phyloP scores from a whole-genome alignment of 2,797 vertebrate genomes.

The Malacoraja senta region DNA sequence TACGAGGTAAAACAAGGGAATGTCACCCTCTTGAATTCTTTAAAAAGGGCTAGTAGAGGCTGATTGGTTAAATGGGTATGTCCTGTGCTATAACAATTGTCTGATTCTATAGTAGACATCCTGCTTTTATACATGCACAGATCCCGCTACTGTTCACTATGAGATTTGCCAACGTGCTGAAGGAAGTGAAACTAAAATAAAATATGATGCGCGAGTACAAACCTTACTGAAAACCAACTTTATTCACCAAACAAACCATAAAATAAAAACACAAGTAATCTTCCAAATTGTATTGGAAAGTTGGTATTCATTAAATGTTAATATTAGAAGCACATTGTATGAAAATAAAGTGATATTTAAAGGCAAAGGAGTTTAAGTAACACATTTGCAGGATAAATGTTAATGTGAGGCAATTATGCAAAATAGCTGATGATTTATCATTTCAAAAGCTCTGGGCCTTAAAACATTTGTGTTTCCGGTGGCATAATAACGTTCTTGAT shows the following conservation, averaged over 20 bases:
- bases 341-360: slow-evolving; percentile 42
- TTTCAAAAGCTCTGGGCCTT: slow-evolving; percentile 3
- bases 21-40: too few species aligned
- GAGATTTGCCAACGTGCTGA: not conserved
- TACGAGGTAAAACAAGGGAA: too few species aligned
- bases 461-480: slow-evolving; percentile 23
- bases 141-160: not conserved
- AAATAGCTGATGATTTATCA: not conserved
- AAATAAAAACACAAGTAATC: slow-evolving; percentile 42
- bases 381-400: slow-evolving; percentile 30
- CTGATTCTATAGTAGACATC: not conserved
- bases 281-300: slow-evolving; percentile 45
- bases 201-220: not conserved
- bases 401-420: slow-evolving; percentile 19
- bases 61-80: too few species aligned
- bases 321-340: slow-evolving; percentile 44
- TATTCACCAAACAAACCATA: slow-evolving; percentile 57
- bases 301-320: slow-evolving; percentile 41
- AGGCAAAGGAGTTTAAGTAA: slow-evolving; percentile 37
- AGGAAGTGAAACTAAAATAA: not conserved
- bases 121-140: not conserved
- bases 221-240: slow-evolving; percentile 48
- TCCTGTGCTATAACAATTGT: too few species aligned
- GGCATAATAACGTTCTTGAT: not conserved
- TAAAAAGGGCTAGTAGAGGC: too few species aligned